Percentiles rank a stretch among this genome's conserved stretches.
Conservation (phyloP, 2,113 vertebrate species). For the Arvicanthis niloticus region DNA sequence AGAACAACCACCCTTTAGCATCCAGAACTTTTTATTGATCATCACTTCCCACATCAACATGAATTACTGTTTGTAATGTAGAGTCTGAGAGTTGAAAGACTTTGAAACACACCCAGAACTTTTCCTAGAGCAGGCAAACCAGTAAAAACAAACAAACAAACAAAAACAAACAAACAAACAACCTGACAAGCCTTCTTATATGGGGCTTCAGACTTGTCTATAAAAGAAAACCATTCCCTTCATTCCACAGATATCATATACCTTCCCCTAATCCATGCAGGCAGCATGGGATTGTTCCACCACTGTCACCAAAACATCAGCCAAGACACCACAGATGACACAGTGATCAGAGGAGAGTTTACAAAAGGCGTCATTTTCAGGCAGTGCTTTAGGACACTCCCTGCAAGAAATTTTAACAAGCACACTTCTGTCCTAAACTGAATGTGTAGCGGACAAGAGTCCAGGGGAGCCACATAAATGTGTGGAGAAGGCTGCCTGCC, state of each 20-base stretch:
- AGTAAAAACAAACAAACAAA: no score
- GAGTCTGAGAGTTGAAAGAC: neutral
- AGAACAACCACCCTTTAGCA: neutral
- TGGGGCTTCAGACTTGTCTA: neutral
- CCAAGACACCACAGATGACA: neutral
- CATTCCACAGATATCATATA: no score
- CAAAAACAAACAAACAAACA: neutral
- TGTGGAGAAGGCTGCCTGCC: neutral
- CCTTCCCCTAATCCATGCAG: neutral
- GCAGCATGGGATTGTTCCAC: fast-evolving
- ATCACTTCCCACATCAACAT: neutral
- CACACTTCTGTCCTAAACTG: neutral
- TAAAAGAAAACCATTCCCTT: neutral
- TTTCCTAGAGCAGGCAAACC: neutral
- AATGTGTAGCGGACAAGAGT: neutral
- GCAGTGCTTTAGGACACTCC: neutral
- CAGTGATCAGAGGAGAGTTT: neutral
- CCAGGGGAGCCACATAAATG: no score
- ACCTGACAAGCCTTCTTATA: neutral
- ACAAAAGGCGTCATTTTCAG: neutral
- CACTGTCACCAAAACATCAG: neutral
- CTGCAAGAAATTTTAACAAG: neutral
- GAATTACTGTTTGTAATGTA: neutral
- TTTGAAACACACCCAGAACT: neutral
- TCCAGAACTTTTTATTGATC: neutral